These are phyloP conservation scores for Subanguina moxae DNA, from an alignment of 1,140 invertebrate species.

Conservation along the genomic window DNA sequence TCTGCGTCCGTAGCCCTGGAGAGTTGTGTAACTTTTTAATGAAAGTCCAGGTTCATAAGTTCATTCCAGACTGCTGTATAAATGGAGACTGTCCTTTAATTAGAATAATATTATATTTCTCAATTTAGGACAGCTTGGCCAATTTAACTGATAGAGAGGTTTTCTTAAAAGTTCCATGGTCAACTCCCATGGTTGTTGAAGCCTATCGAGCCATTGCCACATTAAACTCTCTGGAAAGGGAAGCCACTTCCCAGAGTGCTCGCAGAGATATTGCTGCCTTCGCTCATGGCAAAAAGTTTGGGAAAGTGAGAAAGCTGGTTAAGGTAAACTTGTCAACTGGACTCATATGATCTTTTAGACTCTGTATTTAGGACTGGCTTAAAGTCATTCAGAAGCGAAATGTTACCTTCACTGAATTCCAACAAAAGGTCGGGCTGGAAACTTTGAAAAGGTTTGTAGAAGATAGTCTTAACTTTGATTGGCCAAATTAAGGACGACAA, in stretches of 20 bases:
- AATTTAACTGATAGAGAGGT: conserved; percentile 26
- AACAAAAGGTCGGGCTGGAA: conserved; percentile 39
- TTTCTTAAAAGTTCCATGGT: conserved; percentile 28
- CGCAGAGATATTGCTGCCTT: conserved; percentile 26
- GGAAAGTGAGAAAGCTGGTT: conserved; percentile 27
- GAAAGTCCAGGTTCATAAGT: too few species aligned
- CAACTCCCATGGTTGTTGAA: conserved; percentile 19
- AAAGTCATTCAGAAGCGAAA: conserved; percentile 43
- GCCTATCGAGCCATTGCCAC: conserved; percentile 43
- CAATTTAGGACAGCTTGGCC: conserved; percentile 24
- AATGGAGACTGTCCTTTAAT: too few species aligned
- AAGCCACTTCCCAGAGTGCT: conserved; percentile 30
- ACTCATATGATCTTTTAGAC: too few species aligned
- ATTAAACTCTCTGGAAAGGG: conserved; percentile 37
- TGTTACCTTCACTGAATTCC: conserved; percentile 53
- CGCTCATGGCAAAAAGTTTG: conserved; percentile 12
- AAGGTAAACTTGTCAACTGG: conserved; percentile 18
- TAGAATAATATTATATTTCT: too few species aligned
- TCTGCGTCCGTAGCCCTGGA: too few species aligned
- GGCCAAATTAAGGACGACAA: too few species aligned
- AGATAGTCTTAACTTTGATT: too few species aligned
- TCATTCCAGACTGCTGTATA: too few species aligned
- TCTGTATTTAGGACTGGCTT: conserved; percentile 43
- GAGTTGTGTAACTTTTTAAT: too few species aligned
- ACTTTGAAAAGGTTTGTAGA: conserved; percentile 36